These are phyloP conservation scores for Holocentrus rufus DNA, from an alignment of 2,797 vertebrate species.

Conservation along the genomic window DNA sequence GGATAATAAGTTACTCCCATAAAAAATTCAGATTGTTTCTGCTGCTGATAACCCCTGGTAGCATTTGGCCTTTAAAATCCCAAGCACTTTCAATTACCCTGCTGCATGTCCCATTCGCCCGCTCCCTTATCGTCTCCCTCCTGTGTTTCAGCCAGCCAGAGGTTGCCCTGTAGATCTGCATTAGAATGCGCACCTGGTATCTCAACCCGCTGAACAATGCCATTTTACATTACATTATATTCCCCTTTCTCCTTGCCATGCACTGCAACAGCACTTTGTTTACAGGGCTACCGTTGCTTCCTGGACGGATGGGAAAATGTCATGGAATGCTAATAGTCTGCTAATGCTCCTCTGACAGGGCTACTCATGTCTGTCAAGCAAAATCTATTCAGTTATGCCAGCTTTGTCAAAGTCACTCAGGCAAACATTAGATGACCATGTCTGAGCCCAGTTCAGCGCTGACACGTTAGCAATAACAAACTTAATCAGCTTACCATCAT, in stretches of 20 bases:
- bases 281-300: conserved; percentile 73
- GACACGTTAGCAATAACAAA: conserved; percentile 49
- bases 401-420: conserved; percentile 65
- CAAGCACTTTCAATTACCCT: conserved; percentile 76
- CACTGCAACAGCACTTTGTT: conserved; percentile 70
- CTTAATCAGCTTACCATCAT: conserved; percentile 17
- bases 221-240: conserved; percentile 76
- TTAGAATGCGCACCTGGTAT: conserved; percentile 78
- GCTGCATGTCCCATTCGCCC: conserved; percentile 66
- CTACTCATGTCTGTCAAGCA: conserved; percentile 71
- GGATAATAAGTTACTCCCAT: conserved; percentile 74
- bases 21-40: conserved; percentile 77
- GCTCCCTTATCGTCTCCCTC: conserved; percentile 71
- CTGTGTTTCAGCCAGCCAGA: conserved; percentile 69
- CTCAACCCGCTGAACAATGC: conserved; percentile 68
- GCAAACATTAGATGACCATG: conserved; percentile 33
- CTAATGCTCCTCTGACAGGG: conserved; percentile 70
- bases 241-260: conserved; percentile 72
- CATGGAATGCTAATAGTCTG: conserved; percentile 80
- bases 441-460: conserved; percentile 3
- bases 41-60: conserved; percentile 75
- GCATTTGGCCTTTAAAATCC: conserved; percentile 81
- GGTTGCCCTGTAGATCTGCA: conserved; percentile 69
- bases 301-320: conserved; percentile 78
- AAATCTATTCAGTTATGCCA: conserved; percentile 60